Base-by-base conservation (phyloP, 1,140 invertebrate genomes). In the Heterodera schachtii region DNA sequence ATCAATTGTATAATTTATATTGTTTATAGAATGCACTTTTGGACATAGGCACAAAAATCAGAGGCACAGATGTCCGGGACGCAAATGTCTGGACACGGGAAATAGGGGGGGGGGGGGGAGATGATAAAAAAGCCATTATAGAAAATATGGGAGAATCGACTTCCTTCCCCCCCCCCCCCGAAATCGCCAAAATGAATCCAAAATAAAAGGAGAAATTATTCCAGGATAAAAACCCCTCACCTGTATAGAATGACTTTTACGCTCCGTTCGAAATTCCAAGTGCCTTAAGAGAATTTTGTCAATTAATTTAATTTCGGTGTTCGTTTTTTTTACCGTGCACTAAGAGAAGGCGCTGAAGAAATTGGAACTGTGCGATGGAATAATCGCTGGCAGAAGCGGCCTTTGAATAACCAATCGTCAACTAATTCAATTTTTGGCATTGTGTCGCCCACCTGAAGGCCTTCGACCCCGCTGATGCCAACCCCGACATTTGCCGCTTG, bases 381-480 rank as follows among this genome's bases (percentile, higher is more conserved):
- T 90, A 90, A 73, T 99, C 98, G 13, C 96, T 97, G 49, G 97
- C 96, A 91, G 96, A 98, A 1, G 96, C 95, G 60, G 98, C 98
- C 77, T 78, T 19, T 19, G 13, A 64, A 64, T 60, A 60, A 31
- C 1, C 31, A 31, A 31, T 31, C 31, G 31, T 31, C 57, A 64
- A 64, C 19, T 3, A 64, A 43, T 66, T 77, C 4, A 64, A n/a
- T 46, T 46, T 66, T 64, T 64, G 57, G 57, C 57, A 19, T 64
- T 64, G 16, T 19, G 57, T 16, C 52, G 7, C 57, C 57, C 57
- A 64, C 76, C 92, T 98, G 97, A 73, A 98, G 91, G 44, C 97
- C 97, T 91, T 99, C 98, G 43, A 95, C 94, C n/a, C 98, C 98
- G 52, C 95, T 97, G 87, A 99, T 99, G 75, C 97, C 98, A 83